These are phyloP conservation scores for Macquaria ambigua DNA, from an alignment of 2,113 vertebrate genomes.

Conservation along the genomic window DNA sequence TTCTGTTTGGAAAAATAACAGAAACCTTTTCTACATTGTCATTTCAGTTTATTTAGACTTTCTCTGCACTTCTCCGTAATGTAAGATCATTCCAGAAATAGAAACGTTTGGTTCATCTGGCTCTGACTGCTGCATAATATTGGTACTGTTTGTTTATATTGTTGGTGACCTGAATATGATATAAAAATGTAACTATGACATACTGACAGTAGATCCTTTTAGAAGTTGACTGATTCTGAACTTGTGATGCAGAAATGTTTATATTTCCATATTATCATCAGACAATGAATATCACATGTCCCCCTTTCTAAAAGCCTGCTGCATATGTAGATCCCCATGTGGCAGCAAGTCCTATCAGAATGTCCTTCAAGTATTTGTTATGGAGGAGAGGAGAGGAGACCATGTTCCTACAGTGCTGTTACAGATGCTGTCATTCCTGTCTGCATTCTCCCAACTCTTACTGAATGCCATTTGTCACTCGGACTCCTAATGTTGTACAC, in stretches of 20 bases:
- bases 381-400: not conserved
- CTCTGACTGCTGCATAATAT: conserved; percentile 4
- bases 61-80: not conserved
- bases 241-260: not conserved
- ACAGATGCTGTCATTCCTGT: not conserved
- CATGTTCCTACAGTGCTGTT: not conserved
- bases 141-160: conserved; percentile 8
- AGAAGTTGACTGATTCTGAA: not conserved
- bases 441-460: not conserved
- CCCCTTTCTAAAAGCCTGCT: conserved; percentile 10
- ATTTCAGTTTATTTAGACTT: not conserved
- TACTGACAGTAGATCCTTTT: not conserved
- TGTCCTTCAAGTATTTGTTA: conserved; percentile 30
- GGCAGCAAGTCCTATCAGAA: conserved; percentile 5
- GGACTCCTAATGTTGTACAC: conserved; percentile 14
- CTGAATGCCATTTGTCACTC: not conserved
- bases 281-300: not conserved
- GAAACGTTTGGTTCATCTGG: conserved; percentile 18
- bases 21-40: not conserved
- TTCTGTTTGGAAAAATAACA: not conserved
- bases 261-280: not conserved
- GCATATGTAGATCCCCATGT: conserved; percentile 4
- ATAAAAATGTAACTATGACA: not conserved
- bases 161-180: not conserved
- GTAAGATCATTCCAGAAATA: conserved; percentile 11